Base-by-base conservation (phyloP, 1,140 invertebrate genomes). In the Melanaphis sacchari region DNA sequence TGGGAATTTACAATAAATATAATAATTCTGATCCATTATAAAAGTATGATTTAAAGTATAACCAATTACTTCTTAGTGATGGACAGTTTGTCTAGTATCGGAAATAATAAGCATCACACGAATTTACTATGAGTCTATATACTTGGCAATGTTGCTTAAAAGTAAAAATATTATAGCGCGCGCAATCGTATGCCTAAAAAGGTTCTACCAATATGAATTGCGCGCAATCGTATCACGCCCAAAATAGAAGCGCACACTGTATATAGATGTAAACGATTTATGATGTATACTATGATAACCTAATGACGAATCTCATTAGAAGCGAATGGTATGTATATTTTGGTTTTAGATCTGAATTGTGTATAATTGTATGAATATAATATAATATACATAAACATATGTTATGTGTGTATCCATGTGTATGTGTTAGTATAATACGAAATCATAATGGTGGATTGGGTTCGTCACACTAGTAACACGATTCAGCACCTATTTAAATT, bases 301-400 rank as follows among this genome's bases (percentile, higher is more conserved):
- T 87, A 87, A 87, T 87, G 84, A 41, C 26, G 40, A 41, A 43
- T 15, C 84, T 87, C 84, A 43, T 87, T 87, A 87, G 84, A 43
- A 9, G 31, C 40, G 84, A 76, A n/a, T 76, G 31, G 31, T 76
- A 76, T 76, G 59, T 76, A 76, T n/a, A n/a, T 76, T 36, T n/a
- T 11, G 59, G n/a, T 76, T 76, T 76, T 76, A 76, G 59, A 76
- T n/a, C 36, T 76, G 59, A 76, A 76, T n/a, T 76, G 59, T n/a
- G n/a, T 36, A 76, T 76, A 76, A 76, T n/a, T 66, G 31, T 66
- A n/a, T 66, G n/a, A 66, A 66, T 59, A 54, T 9, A 15, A 66
- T 66, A 26, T 66, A 49, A 66, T 18, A n/a, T n/a, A n/a, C 11
- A 66, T n/a, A 49, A 15, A 15, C 15, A 66, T 22, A 66, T 31